A percentile compares a stretch with the other conserved stretches of the same genome.
phyloP scores from a whole-genome alignment of 2,888 invertebrate species.

The Stictocephala bisonia region DNA sequence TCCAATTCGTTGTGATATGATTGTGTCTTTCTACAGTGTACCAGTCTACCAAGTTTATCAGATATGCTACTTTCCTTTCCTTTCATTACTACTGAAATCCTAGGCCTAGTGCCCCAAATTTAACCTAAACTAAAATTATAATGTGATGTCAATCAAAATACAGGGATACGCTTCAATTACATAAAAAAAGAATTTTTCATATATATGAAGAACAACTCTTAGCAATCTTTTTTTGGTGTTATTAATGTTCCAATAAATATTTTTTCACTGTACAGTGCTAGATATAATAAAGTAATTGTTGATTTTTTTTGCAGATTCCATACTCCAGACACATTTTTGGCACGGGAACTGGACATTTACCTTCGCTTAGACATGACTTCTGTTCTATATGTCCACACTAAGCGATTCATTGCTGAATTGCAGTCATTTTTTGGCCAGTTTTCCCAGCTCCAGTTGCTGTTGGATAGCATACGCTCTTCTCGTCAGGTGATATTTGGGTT shows the following conservation, averaged over 20 bases:
- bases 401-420: conserved; percentile 90
- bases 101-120: no score
- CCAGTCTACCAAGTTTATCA: no score
- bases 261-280: not conserved
- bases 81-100: no score
- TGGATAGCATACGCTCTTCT: conserved; percentile 74
- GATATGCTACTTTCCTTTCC: no score
- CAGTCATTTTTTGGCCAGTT: conserved; percentile 89
- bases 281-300: not conserved
- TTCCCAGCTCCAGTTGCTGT: conserved; percentile 82
- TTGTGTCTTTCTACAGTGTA: no score
- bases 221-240: no score
- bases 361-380: conserved; percentile 88
- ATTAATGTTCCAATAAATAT: not conserved
- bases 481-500: conserved; percentile 66
- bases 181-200: no score
- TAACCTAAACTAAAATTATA: no score
- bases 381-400: conserved; percentile 93
- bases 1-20: no score
- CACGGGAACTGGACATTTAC: conserved; percentile 72
- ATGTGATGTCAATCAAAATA: no score
- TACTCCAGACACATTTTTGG: conserved; percentile 51
- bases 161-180: no score
- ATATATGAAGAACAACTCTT: no score
- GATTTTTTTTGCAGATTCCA: conserved; percentile 52